These are phyloP conservation scores for Meleagris gallopavo DNA, from an alignment of 2,113 vertebrate genomes.

Conservation along the genomic window DNA sequence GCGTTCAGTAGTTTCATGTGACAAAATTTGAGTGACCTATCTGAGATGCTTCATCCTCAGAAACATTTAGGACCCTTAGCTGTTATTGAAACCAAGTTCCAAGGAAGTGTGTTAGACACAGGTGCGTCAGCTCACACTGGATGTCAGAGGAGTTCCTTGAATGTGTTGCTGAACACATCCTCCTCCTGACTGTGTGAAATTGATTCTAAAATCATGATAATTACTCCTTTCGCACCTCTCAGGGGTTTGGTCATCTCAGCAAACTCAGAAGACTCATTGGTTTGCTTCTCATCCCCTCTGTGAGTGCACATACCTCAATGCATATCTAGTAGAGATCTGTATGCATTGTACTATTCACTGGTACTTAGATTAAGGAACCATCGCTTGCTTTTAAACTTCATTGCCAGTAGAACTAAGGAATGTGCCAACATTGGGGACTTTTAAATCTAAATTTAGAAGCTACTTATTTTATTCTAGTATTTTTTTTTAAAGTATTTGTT, in stretches of 20 bases:
- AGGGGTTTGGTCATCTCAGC: background rate
- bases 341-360: slow-evolving; percentile 16
- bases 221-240: background rate
- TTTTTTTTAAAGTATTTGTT: slow-evolving; percentile 68
- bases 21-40: slow-evolving; percentile 44
- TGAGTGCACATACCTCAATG: background rate
- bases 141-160: background rate
- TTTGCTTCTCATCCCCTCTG: background rate
- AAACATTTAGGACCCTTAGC: background rate
- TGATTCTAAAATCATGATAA: background rate
- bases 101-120: background rate
- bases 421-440: slow-evolving; percentile 52
- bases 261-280: background rate
- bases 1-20: slow-evolving; percentile 45
- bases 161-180: background rate
- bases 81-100: background rate
- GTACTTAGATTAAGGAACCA: slow-evolving; percentile 59
- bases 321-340: background rate
- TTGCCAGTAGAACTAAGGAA: slow-evolving; percentile 56
- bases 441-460: slow-evolving; percentile 71
- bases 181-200: background rate
- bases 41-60: slow-evolving; percentile 35
- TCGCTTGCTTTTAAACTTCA: slow-evolving; percentile 43
- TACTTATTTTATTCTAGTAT: slow-evolving; percentile 69
- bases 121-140: background rate